Evolutionary conservation across 92 coral and sea anemone genomes (phyloP).

Genomic region (Siderastrea radians): DNA sequence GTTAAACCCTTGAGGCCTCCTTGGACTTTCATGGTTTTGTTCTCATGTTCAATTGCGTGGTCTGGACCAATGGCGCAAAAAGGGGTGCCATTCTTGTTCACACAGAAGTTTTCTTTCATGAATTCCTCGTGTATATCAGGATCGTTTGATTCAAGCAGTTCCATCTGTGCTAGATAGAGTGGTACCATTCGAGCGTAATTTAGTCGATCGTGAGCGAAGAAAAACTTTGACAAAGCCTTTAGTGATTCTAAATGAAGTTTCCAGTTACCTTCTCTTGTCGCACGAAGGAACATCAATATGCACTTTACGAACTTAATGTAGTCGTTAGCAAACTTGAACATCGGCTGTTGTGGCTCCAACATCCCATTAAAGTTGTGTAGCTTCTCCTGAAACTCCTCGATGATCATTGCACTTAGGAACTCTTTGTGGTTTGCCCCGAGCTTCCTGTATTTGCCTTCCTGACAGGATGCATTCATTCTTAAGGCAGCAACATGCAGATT

Average conservation of each 20-base stretch:
- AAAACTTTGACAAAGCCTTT: no score
- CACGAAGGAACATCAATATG: constrained; percentile 45
- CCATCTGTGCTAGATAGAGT: no score
- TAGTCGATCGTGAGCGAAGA: no score
- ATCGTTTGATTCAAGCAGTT: no score
- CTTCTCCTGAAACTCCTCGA: constrained; percentile 36
- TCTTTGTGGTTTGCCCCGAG: constrained; percentile 25
- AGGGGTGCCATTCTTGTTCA: no score
- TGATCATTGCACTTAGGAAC: constrained; percentile 30
- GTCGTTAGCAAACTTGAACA: constrained; percentile 38
- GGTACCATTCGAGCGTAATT: no score
- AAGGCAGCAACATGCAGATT: no score
- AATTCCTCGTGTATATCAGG: no score
- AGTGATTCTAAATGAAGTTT: constrained; percentile 26
- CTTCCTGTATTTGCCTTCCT: constrained; percentile 26
- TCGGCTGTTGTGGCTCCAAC: constrained; percentile 38
- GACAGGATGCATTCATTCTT: constrained; percentile 22
- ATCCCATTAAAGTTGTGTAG: neutral
- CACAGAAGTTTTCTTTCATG: no score
- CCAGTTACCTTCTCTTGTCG: constrained; percentile 58
- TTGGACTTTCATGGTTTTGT: neutral
- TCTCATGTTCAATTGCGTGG: neutral
- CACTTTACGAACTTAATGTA: constrained; percentile 55
- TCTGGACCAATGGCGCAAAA: neutral
- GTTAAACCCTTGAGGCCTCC: constrained; percentile 15